phyloP scores from a whole-genome alignment of 2,113 vertebrate genomes.

The Muntiacus muntjak region DNA sequence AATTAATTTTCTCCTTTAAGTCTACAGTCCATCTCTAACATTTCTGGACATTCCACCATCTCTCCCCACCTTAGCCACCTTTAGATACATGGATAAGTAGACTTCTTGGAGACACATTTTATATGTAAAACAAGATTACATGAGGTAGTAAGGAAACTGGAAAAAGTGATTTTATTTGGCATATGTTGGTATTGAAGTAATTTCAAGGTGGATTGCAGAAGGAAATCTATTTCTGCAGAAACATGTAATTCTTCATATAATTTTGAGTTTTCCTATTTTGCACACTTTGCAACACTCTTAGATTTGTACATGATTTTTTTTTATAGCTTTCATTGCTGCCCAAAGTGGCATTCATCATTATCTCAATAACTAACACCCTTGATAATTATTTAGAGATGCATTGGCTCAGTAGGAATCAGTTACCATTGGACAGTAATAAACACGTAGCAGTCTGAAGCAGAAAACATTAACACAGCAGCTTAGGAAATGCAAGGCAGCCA shows the following conservation, averaged over 20 bases:
- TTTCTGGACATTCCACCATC: neutral
- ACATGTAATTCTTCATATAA: neutral
- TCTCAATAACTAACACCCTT: neutral
- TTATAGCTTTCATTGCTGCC: neutral
- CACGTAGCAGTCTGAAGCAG: neutral
- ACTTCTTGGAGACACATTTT: neutral
- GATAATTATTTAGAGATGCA: constrained; percentile 27
- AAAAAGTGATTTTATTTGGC: neutral
- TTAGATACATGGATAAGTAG: neutral
- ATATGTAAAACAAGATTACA: neutral
- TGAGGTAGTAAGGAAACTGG: neutral
- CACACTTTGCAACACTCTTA: constrained; percentile 30
- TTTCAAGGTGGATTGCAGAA: constrained; percentile 27
- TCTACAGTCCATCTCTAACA: neutral
- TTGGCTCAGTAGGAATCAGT: constrained; percentile 3
- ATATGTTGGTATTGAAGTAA: neutral
- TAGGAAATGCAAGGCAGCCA: neutral
- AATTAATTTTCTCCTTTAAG: neutral
- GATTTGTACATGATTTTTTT: neutral
- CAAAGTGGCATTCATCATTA: neutral
- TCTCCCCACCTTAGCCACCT: neutral
- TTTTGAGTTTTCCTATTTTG: constrained; percentile 38
- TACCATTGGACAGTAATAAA: neutral
- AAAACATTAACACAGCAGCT: neutral
- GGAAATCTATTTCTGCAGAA: neutral